Evolutionary conservation across 1,140 invertebrate species (phyloP).

Genomic region (Drosophila erecta): DNA sequence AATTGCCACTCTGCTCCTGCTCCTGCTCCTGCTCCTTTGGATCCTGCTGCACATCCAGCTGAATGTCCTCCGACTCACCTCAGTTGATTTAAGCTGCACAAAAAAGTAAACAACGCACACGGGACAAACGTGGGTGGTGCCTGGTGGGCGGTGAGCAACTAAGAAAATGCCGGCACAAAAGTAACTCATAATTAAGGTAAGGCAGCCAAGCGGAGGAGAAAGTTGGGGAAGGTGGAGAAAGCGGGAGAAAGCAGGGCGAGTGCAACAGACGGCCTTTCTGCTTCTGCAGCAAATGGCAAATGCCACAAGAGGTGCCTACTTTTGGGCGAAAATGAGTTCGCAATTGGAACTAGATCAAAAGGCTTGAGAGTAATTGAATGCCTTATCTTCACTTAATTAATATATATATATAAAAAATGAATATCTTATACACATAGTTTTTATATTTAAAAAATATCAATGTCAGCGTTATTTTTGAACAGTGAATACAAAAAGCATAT

Average conservation of each 20-base stretch:
- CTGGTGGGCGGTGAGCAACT: constrained; percentile 33
- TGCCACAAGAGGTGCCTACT: constrained; percentile 55
- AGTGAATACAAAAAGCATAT: too few species aligned
- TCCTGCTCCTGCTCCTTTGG: not conserved
- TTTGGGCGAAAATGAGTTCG: constrained; percentile 29
- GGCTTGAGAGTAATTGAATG: too few species aligned
- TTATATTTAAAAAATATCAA: too few species aligned
- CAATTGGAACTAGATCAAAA: constrained; percentile 27
- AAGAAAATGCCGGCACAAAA: constrained; percentile 77
- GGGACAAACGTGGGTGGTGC: constrained; percentile 13
- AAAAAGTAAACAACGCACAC: constrained; percentile 58
- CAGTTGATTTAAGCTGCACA: constrained; percentile 65
- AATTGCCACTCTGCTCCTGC: constrained; percentile 50
- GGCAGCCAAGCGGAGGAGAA: constrained; percentile 32
- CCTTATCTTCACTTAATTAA: too few species aligned
- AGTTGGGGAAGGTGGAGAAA: not conserved
- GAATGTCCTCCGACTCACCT: constrained; percentile 1
- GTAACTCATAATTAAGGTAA: constrained; percentile 80
- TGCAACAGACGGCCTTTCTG: constrained; percentile 37
- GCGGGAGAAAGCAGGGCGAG: constrained; percentile 19
- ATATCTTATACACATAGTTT: not conserved
- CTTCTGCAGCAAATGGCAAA: constrained; percentile 40
- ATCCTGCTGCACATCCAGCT: not conserved
- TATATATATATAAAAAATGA: too few species aligned
- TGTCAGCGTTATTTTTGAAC: too few species aligned